Evolutionary conservation across 23 tunicate species (phyloP).

Genomic region (Pegea sp.): DNA sequence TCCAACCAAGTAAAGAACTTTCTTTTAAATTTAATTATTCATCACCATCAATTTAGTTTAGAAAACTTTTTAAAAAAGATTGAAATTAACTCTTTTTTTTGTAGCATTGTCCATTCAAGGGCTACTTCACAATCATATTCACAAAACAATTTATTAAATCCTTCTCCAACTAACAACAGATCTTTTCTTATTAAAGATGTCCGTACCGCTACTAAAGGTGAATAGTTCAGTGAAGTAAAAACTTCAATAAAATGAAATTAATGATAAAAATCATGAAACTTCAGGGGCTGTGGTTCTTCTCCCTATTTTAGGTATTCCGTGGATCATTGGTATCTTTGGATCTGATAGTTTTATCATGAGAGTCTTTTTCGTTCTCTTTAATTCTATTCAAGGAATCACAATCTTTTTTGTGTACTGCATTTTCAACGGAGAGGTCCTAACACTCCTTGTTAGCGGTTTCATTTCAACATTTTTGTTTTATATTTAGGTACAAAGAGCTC

Average conservation of each 20-base stretch:
- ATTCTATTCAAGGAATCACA: conserved; percentile 50
- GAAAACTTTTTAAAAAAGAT: too few relatives aligned
- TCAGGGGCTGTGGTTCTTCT: conserved; percentile 53
- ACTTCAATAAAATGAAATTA: background rate
- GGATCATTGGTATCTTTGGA: conserved; percentile 48
- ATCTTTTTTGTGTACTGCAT: conserved; percentile 61
- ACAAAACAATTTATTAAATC: too few relatives aligned
- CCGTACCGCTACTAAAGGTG: background rate
- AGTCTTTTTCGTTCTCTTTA: conserved; percentile 31
- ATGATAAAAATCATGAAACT: background rate
- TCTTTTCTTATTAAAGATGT: background rate
- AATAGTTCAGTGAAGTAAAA: background rate
- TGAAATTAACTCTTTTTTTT: too few relatives aligned
- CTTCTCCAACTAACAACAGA: background rate
- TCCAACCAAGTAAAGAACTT: too few relatives aligned
- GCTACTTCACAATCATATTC: too few relatives aligned
- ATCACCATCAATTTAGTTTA: too few relatives aligned
- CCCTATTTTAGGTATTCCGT: conserved; percentile 69
- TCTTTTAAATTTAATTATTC: too few relatives aligned
- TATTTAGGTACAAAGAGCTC: background rate
- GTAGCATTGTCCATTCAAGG: too few relatives aligned
- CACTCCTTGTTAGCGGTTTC: background rate
- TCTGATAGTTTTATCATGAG: conserved; percentile 21
- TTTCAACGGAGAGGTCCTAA: conserved; percentile 81
- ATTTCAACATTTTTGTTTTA: background rate